Conservation (phyloP, 2,888 invertebrate genomes). For the Apocheima hispidaria region DNA sequence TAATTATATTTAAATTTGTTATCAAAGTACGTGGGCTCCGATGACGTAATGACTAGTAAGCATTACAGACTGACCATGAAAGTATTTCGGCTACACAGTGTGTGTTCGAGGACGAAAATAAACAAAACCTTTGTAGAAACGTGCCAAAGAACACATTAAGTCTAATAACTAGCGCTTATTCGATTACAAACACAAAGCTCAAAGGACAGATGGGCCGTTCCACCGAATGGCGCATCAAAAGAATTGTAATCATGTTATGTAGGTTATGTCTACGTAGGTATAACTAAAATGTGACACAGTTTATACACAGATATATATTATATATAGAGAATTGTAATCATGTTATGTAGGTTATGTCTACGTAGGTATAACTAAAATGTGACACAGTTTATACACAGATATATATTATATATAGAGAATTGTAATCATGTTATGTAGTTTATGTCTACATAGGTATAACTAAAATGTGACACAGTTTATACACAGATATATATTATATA, state of each 20-base stretch:
- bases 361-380: no score
- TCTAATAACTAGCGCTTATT: constrained; percentile 7
- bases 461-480: no score
- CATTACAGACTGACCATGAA: background rate
- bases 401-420: no score
- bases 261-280: background rate
- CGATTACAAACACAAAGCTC: constrained; percentile 17
- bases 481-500: no score
- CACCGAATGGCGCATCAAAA: constrained; percentile 21
- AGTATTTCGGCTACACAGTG: constrained; percentile 1
- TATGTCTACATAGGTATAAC: no score
- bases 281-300: background rate
- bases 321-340: no score
- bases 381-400: no score
- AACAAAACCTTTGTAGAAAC: constrained; percentile 1
- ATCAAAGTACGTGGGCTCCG: no score
- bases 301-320: no score
- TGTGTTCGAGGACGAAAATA: background rate
- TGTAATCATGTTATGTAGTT: no score
- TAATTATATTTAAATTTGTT: no score
- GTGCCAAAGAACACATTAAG: constrained; percentile 17
- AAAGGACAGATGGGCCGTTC: constrained; percentile 18
- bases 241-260: constrained; percentile 18
- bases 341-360: no score
- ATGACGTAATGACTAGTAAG: background rate